phyloP scores from a whole-genome alignment of 2,113 vertebrate species.

The Corythaeola cristata region DNA sequence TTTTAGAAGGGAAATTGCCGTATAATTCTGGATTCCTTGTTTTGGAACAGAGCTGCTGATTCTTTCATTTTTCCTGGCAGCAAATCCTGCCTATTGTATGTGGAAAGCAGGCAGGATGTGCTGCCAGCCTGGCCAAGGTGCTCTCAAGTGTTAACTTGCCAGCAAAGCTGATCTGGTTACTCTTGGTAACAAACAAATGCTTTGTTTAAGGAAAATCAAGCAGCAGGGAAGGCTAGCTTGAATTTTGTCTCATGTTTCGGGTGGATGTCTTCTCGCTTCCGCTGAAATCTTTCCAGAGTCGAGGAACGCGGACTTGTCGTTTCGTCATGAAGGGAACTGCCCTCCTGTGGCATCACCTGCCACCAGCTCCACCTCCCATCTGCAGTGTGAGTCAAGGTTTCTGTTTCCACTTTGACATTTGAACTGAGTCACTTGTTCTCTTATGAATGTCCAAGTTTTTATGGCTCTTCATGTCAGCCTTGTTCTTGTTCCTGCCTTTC shows the following conservation, averaged over 20 bases:
- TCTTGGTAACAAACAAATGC: neutral
- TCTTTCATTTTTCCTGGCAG: slow-evolving; percentile 58
- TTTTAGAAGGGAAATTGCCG: neutral
- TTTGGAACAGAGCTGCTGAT: slow-evolving; percentile 40
- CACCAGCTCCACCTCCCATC: neutral
- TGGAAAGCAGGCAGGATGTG: slow-evolving; percentile 48
- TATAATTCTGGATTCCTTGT: neutral
- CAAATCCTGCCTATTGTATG: slow-evolving; percentile 33
- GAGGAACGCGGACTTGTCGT: neutral
- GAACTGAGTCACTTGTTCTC: slow-evolving; percentile 19
- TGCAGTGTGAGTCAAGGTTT: neutral
- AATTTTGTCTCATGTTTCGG: neutral
- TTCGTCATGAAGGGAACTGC: neutral
- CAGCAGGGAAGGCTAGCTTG: neutral
- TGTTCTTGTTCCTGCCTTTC: neutral
- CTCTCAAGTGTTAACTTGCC: neutral
- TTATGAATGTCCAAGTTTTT: neutral
- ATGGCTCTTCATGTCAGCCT: neutral
- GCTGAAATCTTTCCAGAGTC: neutral
- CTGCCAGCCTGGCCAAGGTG: neutral
- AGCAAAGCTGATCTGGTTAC: neutral
- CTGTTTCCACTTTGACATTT: neutral
- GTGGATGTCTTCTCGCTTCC: neutral
- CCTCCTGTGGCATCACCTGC: neutral
- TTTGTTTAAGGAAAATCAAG: neutral